Evolutionary conservation across 2,113 vertebrate genomes (phyloP).

Genomic region (Leiothrix lutea): DNA sequence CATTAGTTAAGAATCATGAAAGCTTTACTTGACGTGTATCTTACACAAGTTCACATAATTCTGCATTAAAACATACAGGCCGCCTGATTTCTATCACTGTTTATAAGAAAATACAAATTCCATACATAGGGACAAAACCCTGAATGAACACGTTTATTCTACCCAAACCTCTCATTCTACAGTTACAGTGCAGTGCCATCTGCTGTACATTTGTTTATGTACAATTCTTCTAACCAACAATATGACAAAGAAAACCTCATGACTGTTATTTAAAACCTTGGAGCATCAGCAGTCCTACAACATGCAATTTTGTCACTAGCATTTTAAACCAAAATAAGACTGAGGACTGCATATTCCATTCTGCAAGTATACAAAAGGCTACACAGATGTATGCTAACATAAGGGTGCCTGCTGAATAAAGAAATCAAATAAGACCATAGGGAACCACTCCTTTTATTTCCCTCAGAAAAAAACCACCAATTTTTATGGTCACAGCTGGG

Average conservation of each 20-base stretch:
- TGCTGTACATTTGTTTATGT: slow-evolving; percentile 53
- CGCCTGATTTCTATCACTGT: background rate
- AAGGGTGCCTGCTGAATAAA: slow-evolving; percentile 28
- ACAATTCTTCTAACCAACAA: background rate
- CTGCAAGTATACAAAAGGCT: slow-evolving; percentile 18
- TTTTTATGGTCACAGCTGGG: slow-evolving; percentile 15
- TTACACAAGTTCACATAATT: background rate
- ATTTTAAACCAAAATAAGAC: background rate
- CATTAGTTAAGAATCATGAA: background rate
- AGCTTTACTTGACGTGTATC: background rate
- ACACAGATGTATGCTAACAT: slow-evolving; percentile 8
- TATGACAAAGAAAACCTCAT: background rate
- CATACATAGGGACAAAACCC: background rate
- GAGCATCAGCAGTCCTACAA: background rate
- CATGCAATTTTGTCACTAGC: background rate
- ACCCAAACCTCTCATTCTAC: background rate
- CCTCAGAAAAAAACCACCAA: background rate
- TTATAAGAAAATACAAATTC: background rate
- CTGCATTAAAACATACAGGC: background rate
- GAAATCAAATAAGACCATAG: background rate
- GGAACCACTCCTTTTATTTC: slow-evolving; percentile 39
- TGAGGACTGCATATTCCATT: background rate
- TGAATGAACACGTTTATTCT: background rate
- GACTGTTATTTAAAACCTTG: slow-evolving; percentile 16
- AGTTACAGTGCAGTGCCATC: slow-evolving; percentile 72